Base-by-base conservation (phyloP, 2,888 invertebrate genomes). In the Linyphia triangularis region DNA sequence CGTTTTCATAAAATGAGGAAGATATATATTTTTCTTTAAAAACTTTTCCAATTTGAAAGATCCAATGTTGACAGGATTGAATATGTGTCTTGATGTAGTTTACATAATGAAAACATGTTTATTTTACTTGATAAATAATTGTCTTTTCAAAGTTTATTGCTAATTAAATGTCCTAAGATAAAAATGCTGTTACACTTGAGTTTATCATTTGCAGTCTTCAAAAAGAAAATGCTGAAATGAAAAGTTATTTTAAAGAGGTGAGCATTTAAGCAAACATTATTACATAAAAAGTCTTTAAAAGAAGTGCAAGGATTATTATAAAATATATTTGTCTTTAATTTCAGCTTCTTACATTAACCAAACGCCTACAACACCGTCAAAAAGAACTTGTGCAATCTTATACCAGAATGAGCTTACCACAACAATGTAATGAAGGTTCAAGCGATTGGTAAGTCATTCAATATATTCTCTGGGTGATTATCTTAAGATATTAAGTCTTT, bases 241-340 rank as follows among this genome's bases (percentile, higher is more conserved):
- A 90, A 75, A 89, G 51, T 57, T 90, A 90, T 43, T 90, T 90
- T 70, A 90, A 90, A 78, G 90, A 90, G 65, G 90, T 90, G 72
- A 82, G 37, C 37, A 61, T 13, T 28, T 19, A 59, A n/a, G n/a
- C n/a, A n/a, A n/a, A n/a, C 10, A 26, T 19, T 40, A 22, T 28
- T 13, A 59, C 7, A 67, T 57, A 28, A 19, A 22, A 40, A 73
- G 33, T 73, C 10, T 79, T 22, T 51, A 24, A 10, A 13, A 19
- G 5, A 24, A 24, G 28, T 13, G 40, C 10, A 7, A 61, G 7
- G 5, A 19, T 70, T 40, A 10, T n/a, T 24, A 0, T 37, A n/a
- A 10, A 26, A 51, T 51, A 28, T 37, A n/a, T 37, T 24, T 10
- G 24, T 19, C 10, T 61, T 5, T 59, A 10, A 30, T 73, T 37